phyloP scores from a whole-genome alignment of 2,797 vertebrate species.

The Prionace glauca region DNA sequence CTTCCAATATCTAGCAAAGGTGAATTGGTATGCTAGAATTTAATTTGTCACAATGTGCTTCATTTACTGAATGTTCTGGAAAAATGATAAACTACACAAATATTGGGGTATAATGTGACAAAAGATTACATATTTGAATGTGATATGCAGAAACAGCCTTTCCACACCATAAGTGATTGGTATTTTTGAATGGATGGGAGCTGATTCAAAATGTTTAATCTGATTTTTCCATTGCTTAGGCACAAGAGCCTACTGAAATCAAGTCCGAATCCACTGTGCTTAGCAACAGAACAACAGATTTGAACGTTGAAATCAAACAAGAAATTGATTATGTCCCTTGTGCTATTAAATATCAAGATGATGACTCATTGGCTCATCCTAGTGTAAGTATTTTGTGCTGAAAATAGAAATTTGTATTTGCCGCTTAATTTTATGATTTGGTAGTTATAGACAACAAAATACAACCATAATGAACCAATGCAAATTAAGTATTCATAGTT shows the following conservation, averaged over 20 bases:
- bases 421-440: not conserved
- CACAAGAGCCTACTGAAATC: conserved; percentile 56
- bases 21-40: not conserved
- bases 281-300: conserved; percentile 47
- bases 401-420: not conserved
- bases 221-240: conserved; percentile 48
- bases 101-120: not conserved
- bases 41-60: not conserved
- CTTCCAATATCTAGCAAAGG: not conserved
- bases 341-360: conserved; percentile 83
- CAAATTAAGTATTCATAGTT: not conserved
- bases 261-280: conserved; percentile 47
- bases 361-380: conserved; percentile 78
- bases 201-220: not conserved
- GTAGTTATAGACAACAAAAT: not conserved
- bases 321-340: conserved; percentile 66
- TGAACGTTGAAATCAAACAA: conserved; percentile 51
- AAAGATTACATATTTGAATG: not conserved
- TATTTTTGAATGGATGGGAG: not conserved
- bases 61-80: not conserved
- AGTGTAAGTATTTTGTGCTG: conserved; percentile 63
- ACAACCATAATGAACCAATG: not conserved
- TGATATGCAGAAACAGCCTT: not conserved
- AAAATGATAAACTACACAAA: not conserved
- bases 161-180: not conserved